A percentile compares a stretch with the other conserved stretches of the same genome.
Evolutionary conservation across 2,113 vertebrate genomes (phyloP).

Genomic region (Scalopus aquaticus): DNA sequence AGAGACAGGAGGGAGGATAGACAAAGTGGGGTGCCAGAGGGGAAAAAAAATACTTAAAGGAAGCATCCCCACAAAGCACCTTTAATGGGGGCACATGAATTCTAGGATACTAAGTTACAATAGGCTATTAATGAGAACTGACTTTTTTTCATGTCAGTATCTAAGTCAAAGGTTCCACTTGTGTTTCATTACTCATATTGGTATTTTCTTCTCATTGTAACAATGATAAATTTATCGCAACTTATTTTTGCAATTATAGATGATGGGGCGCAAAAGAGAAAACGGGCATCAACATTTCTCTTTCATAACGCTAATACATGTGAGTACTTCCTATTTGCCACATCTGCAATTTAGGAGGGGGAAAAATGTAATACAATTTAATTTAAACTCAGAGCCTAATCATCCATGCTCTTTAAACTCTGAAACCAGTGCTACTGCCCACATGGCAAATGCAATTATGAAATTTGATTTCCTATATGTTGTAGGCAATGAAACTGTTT

Average conservation of each 20-base stretch:
- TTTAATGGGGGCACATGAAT: neutral
- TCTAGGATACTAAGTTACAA: neutral
- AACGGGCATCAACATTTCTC: neutral
- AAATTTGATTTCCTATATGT: constrained; percentile 82
- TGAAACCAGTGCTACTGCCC: constrained; percentile 59
- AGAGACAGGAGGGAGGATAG: neutral
- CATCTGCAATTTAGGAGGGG: constrained; percentile 51
- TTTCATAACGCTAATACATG: constrained; percentile 37
- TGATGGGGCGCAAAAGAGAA: neutral
- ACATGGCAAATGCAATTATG: constrained; percentile 77
- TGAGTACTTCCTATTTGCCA: constrained; percentile 5
- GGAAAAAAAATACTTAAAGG: constrained; percentile 28
- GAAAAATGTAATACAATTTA: constrained; percentile 62
- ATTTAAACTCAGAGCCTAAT: constrained; percentile 77
- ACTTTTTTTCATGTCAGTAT: neutral
- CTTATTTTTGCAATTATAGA: neutral
- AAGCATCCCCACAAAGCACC: neutral
- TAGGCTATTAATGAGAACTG: neutral
- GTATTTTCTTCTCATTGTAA: neutral
- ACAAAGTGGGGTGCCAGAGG: neutral
- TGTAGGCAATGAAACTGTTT: constrained; percentile 76
- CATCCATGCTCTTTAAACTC: constrained; percentile 71
- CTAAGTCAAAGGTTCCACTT: neutral
- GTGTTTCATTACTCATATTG: constrained; percentile 54
- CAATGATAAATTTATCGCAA: constrained; percentile 37